Conservation (phyloP, 1,140 invertebrate species). For the Drosophila sturtevanti region DNA sequence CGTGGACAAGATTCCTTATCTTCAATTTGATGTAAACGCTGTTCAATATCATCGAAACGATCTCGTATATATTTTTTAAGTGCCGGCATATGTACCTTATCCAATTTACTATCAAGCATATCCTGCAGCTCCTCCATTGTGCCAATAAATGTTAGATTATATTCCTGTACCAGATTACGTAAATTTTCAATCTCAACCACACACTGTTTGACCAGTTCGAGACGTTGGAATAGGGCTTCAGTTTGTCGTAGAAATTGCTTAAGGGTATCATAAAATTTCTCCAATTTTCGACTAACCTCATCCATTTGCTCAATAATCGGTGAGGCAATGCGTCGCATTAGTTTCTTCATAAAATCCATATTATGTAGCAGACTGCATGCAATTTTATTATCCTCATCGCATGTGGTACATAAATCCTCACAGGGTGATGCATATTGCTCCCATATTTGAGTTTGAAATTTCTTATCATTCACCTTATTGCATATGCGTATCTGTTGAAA, state of each 20-base stretch:
- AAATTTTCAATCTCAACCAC: constrained; percentile 67
- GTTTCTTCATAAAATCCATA: constrained; percentile 69
- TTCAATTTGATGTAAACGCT: constrained; percentile 45
- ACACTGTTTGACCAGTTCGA: constrained; percentile 66
- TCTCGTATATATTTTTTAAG: constrained; percentile 76
- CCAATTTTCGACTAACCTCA: constrained; percentile 34
- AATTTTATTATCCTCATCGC: constrained; percentile 71
- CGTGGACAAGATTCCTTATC: constrained; percentile 58
- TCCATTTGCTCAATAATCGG: constrained; percentile 61
- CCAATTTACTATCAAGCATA: constrained; percentile 77
- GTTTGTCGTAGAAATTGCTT: constrained; percentile 41
- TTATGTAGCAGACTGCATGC: constrained; percentile 68
- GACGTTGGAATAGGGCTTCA: constrained; percentile 49
- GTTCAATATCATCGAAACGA: constrained; percentile 62
- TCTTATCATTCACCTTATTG: constrained; percentile 54
- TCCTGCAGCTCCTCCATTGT: constrained; percentile 81
- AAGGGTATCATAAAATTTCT: constrained; percentile 50
- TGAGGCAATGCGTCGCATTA: constrained; percentile 62
- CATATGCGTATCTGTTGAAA: constrained; percentile 64
- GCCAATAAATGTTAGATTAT: constrained; percentile 64
- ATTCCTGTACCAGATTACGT: constrained; percentile 46
- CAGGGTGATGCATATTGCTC: constrained; percentile 57
- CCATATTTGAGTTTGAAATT: constrained; percentile 34
- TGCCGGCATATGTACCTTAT: constrained; percentile 75
- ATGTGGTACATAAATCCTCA: constrained; percentile 71